Evolutionary conservation across 2,113 vertebrate genomes (phyloP), one percentile per base, ranked within the genome.

Genomic region (Promerops cafer): DNA sequence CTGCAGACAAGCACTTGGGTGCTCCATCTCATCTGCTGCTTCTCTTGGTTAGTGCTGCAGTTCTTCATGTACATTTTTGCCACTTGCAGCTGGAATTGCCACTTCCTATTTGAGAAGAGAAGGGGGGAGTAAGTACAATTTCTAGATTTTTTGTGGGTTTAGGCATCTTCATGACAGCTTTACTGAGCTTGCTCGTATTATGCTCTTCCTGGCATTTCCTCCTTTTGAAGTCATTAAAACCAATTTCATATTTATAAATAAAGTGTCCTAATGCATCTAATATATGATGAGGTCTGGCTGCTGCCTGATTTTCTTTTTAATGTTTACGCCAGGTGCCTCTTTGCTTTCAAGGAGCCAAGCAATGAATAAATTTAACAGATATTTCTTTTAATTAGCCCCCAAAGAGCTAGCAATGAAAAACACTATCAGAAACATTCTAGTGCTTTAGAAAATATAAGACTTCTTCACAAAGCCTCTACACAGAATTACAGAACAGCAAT

Each of bases 341-440:
- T 83, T 92, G 77, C 92, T 95, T 84, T 96, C 90, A 95, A 79
- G 76, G 83, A 97, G 90, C 88, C 57, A 89, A 90, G 77, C 83
- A 93, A 95, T 76, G 92, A 96, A 96, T 95, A 95, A 87, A 96
- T 93, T 92, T 89, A 97, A 89, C 86, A 94, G 93, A 76, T 95
- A 93, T 92, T 96, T 93, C 80, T 94, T 93, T 89, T 96, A 95
- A 96, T 97, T 97, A 96, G 88, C 69, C 92, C 92, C 96, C 85
- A 79, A 93, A 96, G 96, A 96, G 83, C 88, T n/a, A 49, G 86
- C 90, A 96, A 76, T 65, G 90, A 89, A 93, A 95, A 95, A 78
- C 77, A 81, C 23, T 60, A 95, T 95, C 93, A 96, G 94, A 96
- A 96, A 75, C 40, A 69, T 88, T 95, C 89, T 84, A 68, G 44